Base-by-base conservation (phyloP, 1,140 invertebrate species). In the Macrosteles quadrilineatus region DNA sequence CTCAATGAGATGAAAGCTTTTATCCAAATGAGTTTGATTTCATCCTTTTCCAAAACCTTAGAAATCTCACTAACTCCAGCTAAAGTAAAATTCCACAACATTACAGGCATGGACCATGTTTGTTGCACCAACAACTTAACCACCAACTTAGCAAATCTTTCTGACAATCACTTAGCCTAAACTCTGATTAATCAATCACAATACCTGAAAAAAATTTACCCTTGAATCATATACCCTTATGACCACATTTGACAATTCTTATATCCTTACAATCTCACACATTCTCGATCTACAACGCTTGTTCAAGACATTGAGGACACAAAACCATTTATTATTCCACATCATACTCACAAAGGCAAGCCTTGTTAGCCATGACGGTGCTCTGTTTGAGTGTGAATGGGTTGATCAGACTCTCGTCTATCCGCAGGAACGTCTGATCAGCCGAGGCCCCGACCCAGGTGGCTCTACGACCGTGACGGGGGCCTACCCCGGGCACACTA, bases 381-480 rank as follows among this genome's bases (percentile, higher is more conserved):
- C 95, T 91, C 75, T 90, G 89, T 47, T 90, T 87, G 43, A 98
- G 85, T 76, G 90, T 94, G 67, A 94, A 88, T 1, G 91, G 90
- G 80, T 96, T 98, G 57, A 99, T 95, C 6, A 97, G 82, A 32
- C 89, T 90, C 80, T 98, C 95, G 76, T 98, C 96, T 47, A 97
- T 88, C 80, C 96, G 95, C 19, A 99, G 84, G 76, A 94, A 97
- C 1, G 97, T 98, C 80, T 97, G 93, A 83, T 98, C 96, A 0
- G 93, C 95, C 31, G 94, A 94, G 21, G 96, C 96, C 1, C 92
- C 91, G 30, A 98, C 87, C 95, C 95, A 98, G 1, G 93, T 95
- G 0, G 95, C 96, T 77, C 92, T 87, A 73, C 94, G 87, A 4
- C 88, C 91, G 83, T 87, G 87, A 53, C 86, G 84, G 0, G 90